Percentiles rank a stretch among this genome's conserved stretches.
These are phyloP conservation scores for Cephus cinctus DNA, from an alignment of 1,140 invertebrate species.

Conservation along the genomic window DNA sequence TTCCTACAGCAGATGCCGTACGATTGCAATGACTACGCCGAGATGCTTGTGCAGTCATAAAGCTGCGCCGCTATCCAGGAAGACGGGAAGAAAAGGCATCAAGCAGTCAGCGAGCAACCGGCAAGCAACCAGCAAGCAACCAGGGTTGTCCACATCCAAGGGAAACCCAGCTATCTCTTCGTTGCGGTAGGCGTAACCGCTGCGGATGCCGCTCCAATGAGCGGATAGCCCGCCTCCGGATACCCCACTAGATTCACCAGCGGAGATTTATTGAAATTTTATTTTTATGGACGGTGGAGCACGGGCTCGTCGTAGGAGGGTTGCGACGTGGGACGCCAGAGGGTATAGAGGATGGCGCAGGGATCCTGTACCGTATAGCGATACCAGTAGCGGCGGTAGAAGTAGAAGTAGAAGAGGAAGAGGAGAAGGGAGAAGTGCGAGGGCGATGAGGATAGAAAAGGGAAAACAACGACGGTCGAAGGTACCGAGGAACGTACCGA, in stretches of 20 bases:
- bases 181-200: slow-evolving; percentile 47
- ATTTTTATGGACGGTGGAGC: slow-evolving; percentile 55
- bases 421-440: slow-evolving; percentile 17
- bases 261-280: slow-evolving; percentile 59
- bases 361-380: too few species aligned
- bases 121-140: slow-evolving; percentile 13
- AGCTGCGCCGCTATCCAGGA: slow-evolving; percentile 15
- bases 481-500: neutral
- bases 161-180: slow-evolving; percentile 37
- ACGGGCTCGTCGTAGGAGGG: slow-evolving; percentile 23
- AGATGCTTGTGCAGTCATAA: too few species aligned
- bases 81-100: slow-evolving; percentile 14
- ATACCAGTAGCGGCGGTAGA: slow-evolving; percentile 17
- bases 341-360: slow-evolving; percentile 29
- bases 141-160: slow-evolving; percentile 31
- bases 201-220: slow-evolving; percentile 40
- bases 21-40: too few species aligned
- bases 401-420: slow-evolving; percentile 23
- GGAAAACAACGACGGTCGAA: too few species aligned
- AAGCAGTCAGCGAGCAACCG: neutral
- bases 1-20: too few species aligned
- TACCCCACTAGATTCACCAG: slow-evolving; percentile 41
- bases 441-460: slow-evolving; percentile 1
- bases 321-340: slow-evolving; percentile 20
- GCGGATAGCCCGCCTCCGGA: slow-evolving; percentile 40